These are phyloP conservation scores for Apostichopus leukothele DNA, from an alignment of 53 echinoderm and acorn worm species.

Conservation along the genomic window DNA sequence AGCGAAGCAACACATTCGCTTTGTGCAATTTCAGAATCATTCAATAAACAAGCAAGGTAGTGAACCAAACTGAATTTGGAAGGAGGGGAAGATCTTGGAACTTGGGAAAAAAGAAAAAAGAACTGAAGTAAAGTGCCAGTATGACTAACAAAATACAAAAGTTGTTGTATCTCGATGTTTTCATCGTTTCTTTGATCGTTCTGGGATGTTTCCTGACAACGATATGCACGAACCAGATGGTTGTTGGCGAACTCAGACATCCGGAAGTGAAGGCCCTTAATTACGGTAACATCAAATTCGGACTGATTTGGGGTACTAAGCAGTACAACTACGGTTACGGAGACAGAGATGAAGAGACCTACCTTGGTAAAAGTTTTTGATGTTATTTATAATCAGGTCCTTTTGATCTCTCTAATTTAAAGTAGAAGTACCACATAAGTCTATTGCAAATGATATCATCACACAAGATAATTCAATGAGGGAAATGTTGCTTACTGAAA, in stretches of 20 bases:
- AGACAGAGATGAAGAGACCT: slow-evolving; percentile 46
- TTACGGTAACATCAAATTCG: slow-evolving; percentile 58
- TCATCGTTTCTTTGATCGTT: slow-evolving; percentile 24
- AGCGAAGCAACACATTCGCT: no score
- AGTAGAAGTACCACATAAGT: no score
- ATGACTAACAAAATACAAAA: slow-evolving; percentile 6
- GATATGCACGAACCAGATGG: slow-evolving; percentile 31
- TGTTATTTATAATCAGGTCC: no score
- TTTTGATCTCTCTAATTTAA: no score
- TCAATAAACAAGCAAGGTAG: no score
- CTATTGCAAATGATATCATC: no score
- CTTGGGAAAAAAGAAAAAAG: neutral
- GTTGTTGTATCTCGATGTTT: neutral
- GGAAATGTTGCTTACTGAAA: neutral
- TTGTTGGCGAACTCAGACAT: neutral
- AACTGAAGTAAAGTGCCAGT: neutral
- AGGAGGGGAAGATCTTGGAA: no score
- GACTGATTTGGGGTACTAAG: slow-evolving; percentile 62
- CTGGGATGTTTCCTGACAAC: slow-evolving; percentile 32
- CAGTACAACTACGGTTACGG: slow-evolving; percentile 69
- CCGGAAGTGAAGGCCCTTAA: neutral
- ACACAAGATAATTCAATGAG: no score
- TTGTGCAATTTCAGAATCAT: no score
- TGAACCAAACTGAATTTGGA: no score
- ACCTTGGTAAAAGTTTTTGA: slow-evolving; percentile 45